These are phyloP conservation scores for Nomia melanderi DNA, from an alignment of 1,140 invertebrate species.

Conservation along the genomic window DNA sequence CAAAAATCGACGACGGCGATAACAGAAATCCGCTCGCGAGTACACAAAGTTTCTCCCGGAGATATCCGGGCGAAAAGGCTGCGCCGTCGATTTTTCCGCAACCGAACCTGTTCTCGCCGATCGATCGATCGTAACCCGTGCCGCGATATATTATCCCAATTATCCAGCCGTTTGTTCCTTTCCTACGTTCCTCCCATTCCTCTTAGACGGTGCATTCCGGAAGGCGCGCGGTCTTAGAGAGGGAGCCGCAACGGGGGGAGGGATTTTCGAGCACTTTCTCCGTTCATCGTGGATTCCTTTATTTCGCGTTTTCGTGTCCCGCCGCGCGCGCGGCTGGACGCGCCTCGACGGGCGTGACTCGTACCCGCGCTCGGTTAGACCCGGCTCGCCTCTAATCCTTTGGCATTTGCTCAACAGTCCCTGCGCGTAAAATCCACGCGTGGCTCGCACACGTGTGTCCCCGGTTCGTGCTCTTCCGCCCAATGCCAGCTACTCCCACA, in stretches of 20 bases:
- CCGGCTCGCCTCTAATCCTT: neutral
- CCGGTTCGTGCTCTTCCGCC: constrained; percentile 24
- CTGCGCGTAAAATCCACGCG: constrained; percentile 23
- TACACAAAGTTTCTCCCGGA: neutral
- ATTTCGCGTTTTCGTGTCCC: neutral
- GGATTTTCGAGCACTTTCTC: neutral
- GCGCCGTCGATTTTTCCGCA: neutral
- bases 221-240: too few relatives aligned
- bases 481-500: constrained; percentile 45
- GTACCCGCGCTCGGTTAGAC: neutral
- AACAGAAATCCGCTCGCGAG: neutral
- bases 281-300: neutral
- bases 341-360: neutral
- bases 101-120: neutral
- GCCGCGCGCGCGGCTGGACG: neutral
- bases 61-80: neutral
- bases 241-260: neutral
- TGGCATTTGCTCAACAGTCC: constrained; percentile 19
- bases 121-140: neutral
- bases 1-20: neutral
- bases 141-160: neutral
- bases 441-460: constrained; percentile 22
- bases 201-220: neutral
- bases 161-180: neutral
- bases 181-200: neutral